These are phyloP conservation scores for Tenualosa ilisha DNA, from an alignment of 2,797 vertebrate species.

Conservation along the genomic window DNA sequence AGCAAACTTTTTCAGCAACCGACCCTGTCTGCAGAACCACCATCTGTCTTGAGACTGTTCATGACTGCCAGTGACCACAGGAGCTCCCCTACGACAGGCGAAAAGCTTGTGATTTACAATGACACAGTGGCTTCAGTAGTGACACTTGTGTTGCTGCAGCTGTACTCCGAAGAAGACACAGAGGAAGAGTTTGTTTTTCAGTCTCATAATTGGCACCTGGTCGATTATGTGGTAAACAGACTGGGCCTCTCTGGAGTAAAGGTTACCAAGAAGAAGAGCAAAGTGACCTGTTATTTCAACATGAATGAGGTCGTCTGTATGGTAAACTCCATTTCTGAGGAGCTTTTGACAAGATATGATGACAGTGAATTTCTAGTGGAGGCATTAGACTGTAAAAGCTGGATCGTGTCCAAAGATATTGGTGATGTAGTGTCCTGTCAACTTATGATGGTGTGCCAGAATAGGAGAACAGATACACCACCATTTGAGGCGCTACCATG, in stretches of 20 bases:
- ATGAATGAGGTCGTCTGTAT: not conserved
- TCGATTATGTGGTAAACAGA: not conserved
- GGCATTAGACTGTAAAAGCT: not conserved
- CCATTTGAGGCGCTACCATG: not conserved
- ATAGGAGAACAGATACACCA: not conserved
- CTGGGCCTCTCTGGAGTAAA: not conserved
- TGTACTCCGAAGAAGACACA: not conserved
- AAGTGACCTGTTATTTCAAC: not conserved
- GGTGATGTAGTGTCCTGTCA: not conserved
- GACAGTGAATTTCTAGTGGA: not conserved
- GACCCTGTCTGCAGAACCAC: too few species aligned
- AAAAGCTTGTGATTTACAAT: not conserved
- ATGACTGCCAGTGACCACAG: not conserved
- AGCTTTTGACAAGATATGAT: not conserved
- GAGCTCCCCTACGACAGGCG: not conserved
- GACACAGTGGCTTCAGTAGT: not conserved
- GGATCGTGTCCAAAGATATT: not conserved
- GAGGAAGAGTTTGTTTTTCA: not conserved
- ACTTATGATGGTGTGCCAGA: not conserved
- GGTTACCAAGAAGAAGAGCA: not conserved
- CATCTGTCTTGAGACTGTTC: not conserved
- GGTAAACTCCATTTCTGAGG: not conserved
- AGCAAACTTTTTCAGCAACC: not conserved
- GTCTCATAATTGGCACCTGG: not conserved
- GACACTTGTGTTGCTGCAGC: not conserved